Conservation (phyloP, 2,113 vertebrate species). For the Anarhynchus alexandrinus region DNA sequence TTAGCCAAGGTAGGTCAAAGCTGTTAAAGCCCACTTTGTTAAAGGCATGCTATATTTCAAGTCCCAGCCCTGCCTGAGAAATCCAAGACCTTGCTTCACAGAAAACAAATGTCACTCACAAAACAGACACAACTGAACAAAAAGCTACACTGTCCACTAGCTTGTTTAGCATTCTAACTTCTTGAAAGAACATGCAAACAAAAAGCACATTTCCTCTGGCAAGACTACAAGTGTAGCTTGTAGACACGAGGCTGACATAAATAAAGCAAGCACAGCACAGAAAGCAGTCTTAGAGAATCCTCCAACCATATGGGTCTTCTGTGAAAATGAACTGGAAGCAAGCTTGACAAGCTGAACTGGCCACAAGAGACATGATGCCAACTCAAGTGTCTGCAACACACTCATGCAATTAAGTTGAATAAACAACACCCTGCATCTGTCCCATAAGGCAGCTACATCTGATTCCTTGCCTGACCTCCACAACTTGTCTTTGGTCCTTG, state of each 20-base stretch:
- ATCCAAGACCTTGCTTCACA: neutral
- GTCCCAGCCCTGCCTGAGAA: neutral
- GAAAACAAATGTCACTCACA: neutral
- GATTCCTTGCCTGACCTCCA: slow-evolving; percentile 4
- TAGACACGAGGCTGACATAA: slow-evolving; percentile 23
- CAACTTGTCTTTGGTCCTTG: neutral
- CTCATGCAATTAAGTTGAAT: slow-evolving; percentile 49
- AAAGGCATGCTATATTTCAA: neutral
- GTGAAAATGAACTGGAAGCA: slow-evolving; percentile 27
- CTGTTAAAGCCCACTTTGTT: neutral
- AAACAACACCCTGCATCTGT: slow-evolving; percentile 36
- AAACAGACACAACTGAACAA: slow-evolving; percentile 14
- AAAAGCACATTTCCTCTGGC: slow-evolving; percentile 37
- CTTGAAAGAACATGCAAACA: slow-evolving; percentile 47
- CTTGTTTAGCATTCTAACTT: slow-evolving; percentile 30
- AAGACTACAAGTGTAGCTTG: slow-evolving; percentile 11
- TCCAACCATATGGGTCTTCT: slow-evolving; percentile 9
- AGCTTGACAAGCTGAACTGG: slow-evolving; percentile 55
- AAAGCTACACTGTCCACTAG: slow-evolving; percentile 40
- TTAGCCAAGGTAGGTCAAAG: neutral
- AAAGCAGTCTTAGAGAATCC: neutral
- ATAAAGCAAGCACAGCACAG: slow-evolving; percentile 9
- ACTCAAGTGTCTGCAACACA: slow-evolving; percentile 13
- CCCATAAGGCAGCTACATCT: slow-evolving; percentile 15
- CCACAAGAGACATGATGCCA: slow-evolving; percentile 38